Percentiles rank a stretch among this genome's conserved stretches.
phyloP scores from a whole-genome alignment of 2,888 invertebrate species.

The Sesia apiformis region DNA sequence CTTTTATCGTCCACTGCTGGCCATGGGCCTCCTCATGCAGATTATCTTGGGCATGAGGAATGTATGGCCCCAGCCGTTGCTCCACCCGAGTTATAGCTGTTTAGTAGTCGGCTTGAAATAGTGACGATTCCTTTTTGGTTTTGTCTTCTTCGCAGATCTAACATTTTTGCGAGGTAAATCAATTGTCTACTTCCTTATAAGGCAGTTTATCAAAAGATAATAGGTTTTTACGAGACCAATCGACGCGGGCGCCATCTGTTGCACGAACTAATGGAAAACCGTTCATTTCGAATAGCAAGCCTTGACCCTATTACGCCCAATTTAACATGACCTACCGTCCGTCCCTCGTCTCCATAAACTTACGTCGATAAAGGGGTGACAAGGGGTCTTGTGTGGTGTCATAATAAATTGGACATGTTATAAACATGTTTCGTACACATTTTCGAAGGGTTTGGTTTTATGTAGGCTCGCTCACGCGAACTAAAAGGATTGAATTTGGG shows the following conservation, averaged over 20 bases:
- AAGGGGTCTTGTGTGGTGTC: background rate
- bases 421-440: slow-evolving; percentile 7
- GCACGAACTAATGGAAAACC: slow-evolving; percentile 1
- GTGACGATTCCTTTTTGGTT: too few species aligned
- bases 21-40: too few species aligned
- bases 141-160: background rate
- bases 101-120: too few species aligned
- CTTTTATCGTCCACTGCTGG: too few species aligned
- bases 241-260: background rate
- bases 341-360: background rate
- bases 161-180: background rate
- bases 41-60: too few species aligned
- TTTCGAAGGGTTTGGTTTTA: slow-evolving; percentile 2
- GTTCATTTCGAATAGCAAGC: background rate
- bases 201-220: background rate
- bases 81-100: too few species aligned
- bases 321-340: background rate
- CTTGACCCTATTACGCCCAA: background rate
- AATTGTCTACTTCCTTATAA: background rate
- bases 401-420: slow-evolving; percentile 5
- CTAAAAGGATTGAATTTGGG: slow-evolving; percentile 5
- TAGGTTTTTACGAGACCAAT: background rate
- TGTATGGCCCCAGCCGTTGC: too few species aligned
- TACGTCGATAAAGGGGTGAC: background rate
- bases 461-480: background rate